Evolutionary conservation across 2,888 invertebrate species (phyloP), one percentile per base, ranked within the genome.

Genomic region (Prionchulus punctatus): DNA sequence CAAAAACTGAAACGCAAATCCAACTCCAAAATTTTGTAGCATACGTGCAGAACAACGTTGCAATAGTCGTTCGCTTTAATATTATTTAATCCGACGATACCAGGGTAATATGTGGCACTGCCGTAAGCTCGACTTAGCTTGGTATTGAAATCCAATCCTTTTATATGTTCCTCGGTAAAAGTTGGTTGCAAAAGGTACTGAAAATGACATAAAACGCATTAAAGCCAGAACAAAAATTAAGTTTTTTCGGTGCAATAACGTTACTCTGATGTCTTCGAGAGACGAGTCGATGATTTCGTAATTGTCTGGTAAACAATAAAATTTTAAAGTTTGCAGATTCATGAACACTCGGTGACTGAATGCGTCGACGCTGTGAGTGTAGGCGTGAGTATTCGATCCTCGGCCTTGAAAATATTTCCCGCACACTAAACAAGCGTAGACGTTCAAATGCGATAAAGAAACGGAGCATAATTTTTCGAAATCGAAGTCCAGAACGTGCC

Each of bases 41-140:
- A 73, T 73, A 87, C 88, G 79, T 90, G 90, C 56, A 99, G 77
- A 56, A 99, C 86, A 51, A 96, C 98, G 76, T 99, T 99, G 72
- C 96, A 96, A 71, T 99, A 99, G 74, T 99, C 98, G 75, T 99
- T 99, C 2, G 92, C 94, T 76, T 99, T 99, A 64, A 99, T 99
- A 72, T 99, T 99, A 71, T 99, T 99, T 52, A 99, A 78, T 0
- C 92, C 92, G 25, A 98, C 92, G 67, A 99, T 91, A 53, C 78
- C 98, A 1, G 96, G 96, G 70, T 88, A 81, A 73, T 99, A 99
- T 4, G 64, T 63, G 0, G 89, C 87, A 12, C 92, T 92, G 74
- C 98, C 94, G 61, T 90, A 91, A 0, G 98, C 94, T 67, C 96
- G 78, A 0, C 87, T 90, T 74, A 87, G 79, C 72, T 90, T 92